These are phyloP conservation scores for Acridotheres tristis DNA, from an alignment of 2,797 vertebrate species.

Conservation along the genomic window DNA sequence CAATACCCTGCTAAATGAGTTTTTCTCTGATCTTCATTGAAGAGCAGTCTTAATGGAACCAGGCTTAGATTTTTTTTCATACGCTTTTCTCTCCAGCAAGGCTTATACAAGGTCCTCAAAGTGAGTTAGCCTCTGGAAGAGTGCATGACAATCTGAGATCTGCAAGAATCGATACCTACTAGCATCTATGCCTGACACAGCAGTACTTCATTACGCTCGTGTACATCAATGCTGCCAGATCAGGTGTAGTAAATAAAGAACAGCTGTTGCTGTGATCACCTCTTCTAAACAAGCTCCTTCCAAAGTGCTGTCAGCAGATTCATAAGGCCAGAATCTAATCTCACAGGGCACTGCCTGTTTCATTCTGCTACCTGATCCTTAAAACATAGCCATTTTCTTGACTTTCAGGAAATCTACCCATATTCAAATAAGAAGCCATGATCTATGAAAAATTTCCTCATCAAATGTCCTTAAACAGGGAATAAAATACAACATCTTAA, in stretches of 20 bases:
- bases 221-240: conserved; percentile 18
- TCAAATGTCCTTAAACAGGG: background rate
- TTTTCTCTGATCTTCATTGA: background rate
- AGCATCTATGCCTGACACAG: background rate
- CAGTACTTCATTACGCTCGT: background rate
- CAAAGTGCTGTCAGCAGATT: background rate
- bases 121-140: background rate
- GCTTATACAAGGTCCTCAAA: background rate
- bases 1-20: background rate
- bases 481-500: background rate
- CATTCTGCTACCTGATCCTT: background rate
- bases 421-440: background rate
- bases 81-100: background rate
- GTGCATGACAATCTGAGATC: background rate
- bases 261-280: conserved; percentile 17
- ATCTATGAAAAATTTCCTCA: background rate
- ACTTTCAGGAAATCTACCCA: background rate
- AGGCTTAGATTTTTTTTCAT: background rate
- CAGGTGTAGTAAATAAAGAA: conserved; percentile 5
- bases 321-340: background rate
- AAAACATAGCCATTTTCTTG: background rate
- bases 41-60: background rate
- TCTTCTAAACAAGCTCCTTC: background rate
- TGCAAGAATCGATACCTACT: background rate
- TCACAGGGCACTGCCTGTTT: background rate